Percentiles rank a stretch among this genome's conserved stretches.
Conservation (phyloP, 1,140 invertebrate species). For the Heliconius nattereri region DNA sequence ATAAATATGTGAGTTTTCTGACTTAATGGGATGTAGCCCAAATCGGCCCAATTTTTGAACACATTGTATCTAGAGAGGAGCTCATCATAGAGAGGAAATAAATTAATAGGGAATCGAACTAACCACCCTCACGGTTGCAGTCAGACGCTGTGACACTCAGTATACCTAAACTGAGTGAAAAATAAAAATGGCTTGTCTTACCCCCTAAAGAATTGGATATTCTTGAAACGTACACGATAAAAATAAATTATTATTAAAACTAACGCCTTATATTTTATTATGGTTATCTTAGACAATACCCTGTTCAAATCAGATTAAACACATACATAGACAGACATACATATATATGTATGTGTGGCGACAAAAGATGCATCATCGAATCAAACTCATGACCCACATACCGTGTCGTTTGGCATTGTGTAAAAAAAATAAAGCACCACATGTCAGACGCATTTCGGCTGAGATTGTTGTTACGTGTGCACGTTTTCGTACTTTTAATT, state of each 20-base stretch:
- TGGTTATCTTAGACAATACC: neutral
- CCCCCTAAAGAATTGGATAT: too few relatives aligned
- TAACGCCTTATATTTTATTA: neutral
- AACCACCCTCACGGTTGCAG: too few relatives aligned
- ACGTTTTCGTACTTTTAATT: conserved; percentile 36
- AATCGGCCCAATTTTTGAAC: too few relatives aligned
- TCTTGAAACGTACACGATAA: neutral
- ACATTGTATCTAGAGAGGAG: too few relatives aligned
- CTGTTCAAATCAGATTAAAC: conserved; percentile 15
- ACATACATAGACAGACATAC: neutral
- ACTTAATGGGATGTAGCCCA: too few relatives aligned
- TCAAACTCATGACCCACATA: conserved; percentile 65
- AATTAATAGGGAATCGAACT: too few relatives aligned
- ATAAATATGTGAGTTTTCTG: too few relatives aligned
- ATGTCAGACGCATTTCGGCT: conserved; percentile 55
- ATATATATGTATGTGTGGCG: neutral
- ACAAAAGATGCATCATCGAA: conserved; percentile 67
- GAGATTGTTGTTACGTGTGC: conserved; percentile 48
- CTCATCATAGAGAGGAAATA: too few relatives aligned
- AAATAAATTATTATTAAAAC: neutral
- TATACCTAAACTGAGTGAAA: too few relatives aligned
- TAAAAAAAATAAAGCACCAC: conserved; percentile 65
- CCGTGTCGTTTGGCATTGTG: conserved; percentile 62
- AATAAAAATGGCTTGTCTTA: too few relatives aligned
- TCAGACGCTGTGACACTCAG: too few relatives aligned